Evolutionary conservation across 2,113 vertebrate species (phyloP).

Genomic region (Notothenia rossii): DNA sequence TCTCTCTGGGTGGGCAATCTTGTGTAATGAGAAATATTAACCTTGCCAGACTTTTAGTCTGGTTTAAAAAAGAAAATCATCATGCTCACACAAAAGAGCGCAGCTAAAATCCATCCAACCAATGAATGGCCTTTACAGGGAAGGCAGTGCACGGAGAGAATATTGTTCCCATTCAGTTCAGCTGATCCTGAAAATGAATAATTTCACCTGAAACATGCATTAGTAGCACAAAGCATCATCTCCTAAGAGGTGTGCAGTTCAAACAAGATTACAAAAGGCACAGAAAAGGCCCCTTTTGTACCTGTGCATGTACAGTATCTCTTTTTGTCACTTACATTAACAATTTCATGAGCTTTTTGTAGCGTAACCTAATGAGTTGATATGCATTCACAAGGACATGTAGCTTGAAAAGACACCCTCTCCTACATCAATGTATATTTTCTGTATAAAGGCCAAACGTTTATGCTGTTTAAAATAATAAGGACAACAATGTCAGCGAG

Average conservation of each 20-base stretch:
- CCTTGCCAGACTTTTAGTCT: constrained; percentile 63
- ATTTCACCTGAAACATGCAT: constrained; percentile 47
- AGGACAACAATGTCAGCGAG: neutral
- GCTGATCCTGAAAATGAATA: constrained; percentile 30
- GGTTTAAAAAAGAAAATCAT: constrained; percentile 41
- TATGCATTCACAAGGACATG: neutral
- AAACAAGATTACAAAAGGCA: constrained; percentile 21
- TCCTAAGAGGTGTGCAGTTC: neutral
- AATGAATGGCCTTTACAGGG: constrained; percentile 49
- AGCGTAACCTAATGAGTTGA: neutral
- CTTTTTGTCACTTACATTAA: neutral
- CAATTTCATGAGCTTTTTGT: neutral
- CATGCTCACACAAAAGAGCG: constrained; percentile 63
- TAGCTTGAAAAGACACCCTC: neutral
- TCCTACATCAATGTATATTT: neutral
- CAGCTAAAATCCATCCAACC: constrained; percentile 60
- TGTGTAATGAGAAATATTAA: constrained; percentile 79
- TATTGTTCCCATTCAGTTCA: constrained; percentile 39
- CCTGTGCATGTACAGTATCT: neutral
- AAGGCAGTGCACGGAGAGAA: constrained; percentile 11
- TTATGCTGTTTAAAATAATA: too few relatives aligned
- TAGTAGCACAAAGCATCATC: constrained; percentile 21
- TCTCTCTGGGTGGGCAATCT: constrained; percentile 61
- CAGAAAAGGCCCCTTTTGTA: neutral
- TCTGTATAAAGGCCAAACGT: neutral